Evolutionary conservation across 2,888 invertebrate genomes (phyloP).

Genomic region (Diachrysia chrysitis): DNA sequence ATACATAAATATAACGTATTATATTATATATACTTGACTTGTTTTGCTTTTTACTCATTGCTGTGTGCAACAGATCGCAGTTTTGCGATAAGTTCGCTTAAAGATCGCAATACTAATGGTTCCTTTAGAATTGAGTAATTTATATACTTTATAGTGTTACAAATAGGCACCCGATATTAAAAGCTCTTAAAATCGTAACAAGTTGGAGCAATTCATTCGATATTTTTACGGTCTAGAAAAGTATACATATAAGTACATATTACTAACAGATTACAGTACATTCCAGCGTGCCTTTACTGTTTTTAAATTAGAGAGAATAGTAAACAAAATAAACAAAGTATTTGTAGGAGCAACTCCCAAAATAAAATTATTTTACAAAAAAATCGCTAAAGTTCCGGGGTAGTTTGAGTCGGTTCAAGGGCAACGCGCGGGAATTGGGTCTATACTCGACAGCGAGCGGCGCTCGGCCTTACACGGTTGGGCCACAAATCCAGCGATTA

Average conservation of each 20-base stretch:
- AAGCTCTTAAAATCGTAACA: no score
- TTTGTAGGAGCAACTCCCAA: neutral
- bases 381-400: constrained; percentile 45
- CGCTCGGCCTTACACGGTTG: constrained; percentile 46
- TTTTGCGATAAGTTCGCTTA: neutral
- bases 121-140: constrained; percentile 1
- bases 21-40: constrained; percentile 5
- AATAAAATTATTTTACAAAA: no score
- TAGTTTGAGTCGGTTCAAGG: constrained; percentile 64
- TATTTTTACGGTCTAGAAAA: no score
- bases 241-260: no score
- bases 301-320: no score
- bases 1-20: neutral
- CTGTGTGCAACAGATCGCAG: neutral
- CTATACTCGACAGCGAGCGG: constrained; percentile 22
- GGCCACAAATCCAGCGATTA: constrained; percentile 41
- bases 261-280: no score
- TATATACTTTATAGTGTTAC: neutral
- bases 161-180: no score
- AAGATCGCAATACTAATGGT: neutral
- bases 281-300: no score
- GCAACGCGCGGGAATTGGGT: constrained; percentile 52
- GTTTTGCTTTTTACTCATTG: neutral
- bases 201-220: no score
- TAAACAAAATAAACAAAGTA: no score